Conservation (phyloP, 2,888 invertebrate species). For the Acleris literana region DNA sequence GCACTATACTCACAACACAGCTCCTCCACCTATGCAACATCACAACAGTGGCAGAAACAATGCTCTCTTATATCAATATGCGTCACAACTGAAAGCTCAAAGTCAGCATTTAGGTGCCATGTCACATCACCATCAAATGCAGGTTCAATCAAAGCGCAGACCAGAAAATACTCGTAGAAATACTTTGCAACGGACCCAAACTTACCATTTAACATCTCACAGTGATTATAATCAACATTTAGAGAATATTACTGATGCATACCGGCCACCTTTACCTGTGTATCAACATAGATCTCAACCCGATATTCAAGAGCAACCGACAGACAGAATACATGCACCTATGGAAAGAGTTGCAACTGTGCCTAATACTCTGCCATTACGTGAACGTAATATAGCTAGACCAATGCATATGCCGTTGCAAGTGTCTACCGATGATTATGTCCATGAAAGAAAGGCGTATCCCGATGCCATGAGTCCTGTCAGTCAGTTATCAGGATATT, state of each 20-base stretch:
- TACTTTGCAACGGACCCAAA: slow-evolving; percentile 77
- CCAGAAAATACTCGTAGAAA: slow-evolving; percentile 69
- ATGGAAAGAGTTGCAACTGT: slow-evolving; percentile 64
- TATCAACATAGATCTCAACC: slow-evolving; percentile 75
- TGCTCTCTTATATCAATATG: slow-evolving; percentile 78
- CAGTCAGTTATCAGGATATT: slow-evolving; percentile 73
- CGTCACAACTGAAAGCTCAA: slow-evolving; percentile 77
- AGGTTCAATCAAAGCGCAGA: slow-evolving; percentile 63
- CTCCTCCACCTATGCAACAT: slow-evolving; percentile 56
- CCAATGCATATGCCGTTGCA: slow-evolving; percentile 73
- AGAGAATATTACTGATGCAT: slow-evolving; percentile 67
- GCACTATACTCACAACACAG: slow-evolving; percentile 63
- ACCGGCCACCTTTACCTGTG: slow-evolving; percentile 59
- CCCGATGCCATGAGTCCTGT: slow-evolving; percentile 71
- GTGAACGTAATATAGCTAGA: slow-evolving; percentile 68
- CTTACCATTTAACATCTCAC: slow-evolving; percentile 78
- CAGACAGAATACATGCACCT: slow-evolving; percentile 57
- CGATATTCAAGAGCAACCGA: slow-evolving; percentile 69
- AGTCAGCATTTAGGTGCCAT: slow-evolving; percentile 72
- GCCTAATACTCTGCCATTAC: slow-evolving; percentile 71
- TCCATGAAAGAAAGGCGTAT: slow-evolving; percentile 60
- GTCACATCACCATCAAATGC: slow-evolving; percentile 69
- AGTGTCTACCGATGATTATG: slow-evolving; percentile 74
- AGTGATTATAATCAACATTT: slow-evolving; percentile 79
- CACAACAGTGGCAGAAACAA: slow-evolving; percentile 66